Evolutionary conservation across 1,140 invertebrate species (phyloP).

Genomic region (Drosophila arizonae): DNA sequence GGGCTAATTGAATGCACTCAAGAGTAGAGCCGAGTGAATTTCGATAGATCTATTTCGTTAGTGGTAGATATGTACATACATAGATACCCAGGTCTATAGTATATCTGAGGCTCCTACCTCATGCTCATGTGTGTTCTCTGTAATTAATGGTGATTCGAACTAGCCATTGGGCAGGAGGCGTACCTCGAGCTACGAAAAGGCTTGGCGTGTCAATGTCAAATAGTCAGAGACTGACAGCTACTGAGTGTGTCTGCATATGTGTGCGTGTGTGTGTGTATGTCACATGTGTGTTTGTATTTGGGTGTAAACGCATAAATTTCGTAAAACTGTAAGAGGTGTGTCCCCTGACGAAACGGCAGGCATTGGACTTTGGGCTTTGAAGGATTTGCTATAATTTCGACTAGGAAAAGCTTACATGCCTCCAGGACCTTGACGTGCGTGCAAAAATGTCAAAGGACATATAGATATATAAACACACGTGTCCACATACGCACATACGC

Average conservation of each 20-base stretch:
- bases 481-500: neutral
- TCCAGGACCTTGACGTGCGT: conserved; percentile 23
- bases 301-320: conserved; percentile 36
- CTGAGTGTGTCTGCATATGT: neutral
- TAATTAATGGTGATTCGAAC: conserved; percentile 17
- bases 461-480: conserved; percentile 9
- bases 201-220: conserved; percentile 60
- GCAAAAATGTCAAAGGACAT: conserved; percentile 40
- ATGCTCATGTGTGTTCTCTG: neutral
- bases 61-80: neutral
- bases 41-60: neutral
- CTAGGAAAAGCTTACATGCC: conserved; percentile 3
- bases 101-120: neutral
- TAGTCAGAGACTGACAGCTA: conserved; percentile 24
- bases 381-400: conserved; percentile 35
- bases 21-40: neutral
- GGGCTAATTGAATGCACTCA: conserved; percentile 39
- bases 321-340: conserved; percentile 39
- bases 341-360: conserved; percentile 5
- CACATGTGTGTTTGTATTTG: conserved; percentile 10
- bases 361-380: conserved; percentile 7
- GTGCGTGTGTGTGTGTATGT: conserved; percentile 2
- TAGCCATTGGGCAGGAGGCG: conserved; percentile 19
- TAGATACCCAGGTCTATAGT: neutral
- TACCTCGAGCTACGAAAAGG: conserved; percentile 29